Evolutionary conservation across 2,797 vertebrate genomes (phyloP), one percentile per base, ranked within the genome.

Genomic region (Mionectes olivaceus): DNA sequence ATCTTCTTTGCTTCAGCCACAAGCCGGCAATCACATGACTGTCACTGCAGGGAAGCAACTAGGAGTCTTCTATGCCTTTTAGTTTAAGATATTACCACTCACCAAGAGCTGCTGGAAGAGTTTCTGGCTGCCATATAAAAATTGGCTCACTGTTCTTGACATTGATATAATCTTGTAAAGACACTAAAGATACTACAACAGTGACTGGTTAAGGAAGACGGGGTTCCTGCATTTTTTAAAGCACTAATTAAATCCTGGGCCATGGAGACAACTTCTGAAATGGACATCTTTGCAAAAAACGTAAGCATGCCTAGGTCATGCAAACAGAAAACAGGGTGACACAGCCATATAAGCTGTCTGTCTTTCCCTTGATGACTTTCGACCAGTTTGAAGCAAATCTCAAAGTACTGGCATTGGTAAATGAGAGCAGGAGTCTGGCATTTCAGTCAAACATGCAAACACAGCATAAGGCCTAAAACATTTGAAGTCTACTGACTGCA

Each of bases 61-160:
- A 71, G 60, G 50, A 87, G 46, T 44, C 81, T 33, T 79, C 86
- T 65, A 16, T 1, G 6, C 24, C 63, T 71, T 73, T 87, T 53
- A 69, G 39, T 49, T 87, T 70, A 64, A 82, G 67, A 55, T 44
- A 80, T 87, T 80, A 70, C 46, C 68, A 53, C 39, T 67, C 56
- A 83, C 65, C 49, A 75, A 50, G 33, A 80, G 37, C 30, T 87
- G 61, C 61, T 88, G 50, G 60, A 93, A 89, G 56, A 93, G 67
- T 68, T 94, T 82, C 84, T 82, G 53, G 43, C 37, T 96, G 82
- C 74, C 75, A 70, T 83, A 80, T 46, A 79, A 77, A 92, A 91
- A 85, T 10, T 78, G 41, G 13, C 13, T 92, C 49, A 56, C 46
- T 41, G n/a, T 64, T 85, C 60, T 75, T 92, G 56, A 87, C 44